Conservation (phyloP, 2,113 vertebrate genomes). For the Scatophagus argus region DNA sequence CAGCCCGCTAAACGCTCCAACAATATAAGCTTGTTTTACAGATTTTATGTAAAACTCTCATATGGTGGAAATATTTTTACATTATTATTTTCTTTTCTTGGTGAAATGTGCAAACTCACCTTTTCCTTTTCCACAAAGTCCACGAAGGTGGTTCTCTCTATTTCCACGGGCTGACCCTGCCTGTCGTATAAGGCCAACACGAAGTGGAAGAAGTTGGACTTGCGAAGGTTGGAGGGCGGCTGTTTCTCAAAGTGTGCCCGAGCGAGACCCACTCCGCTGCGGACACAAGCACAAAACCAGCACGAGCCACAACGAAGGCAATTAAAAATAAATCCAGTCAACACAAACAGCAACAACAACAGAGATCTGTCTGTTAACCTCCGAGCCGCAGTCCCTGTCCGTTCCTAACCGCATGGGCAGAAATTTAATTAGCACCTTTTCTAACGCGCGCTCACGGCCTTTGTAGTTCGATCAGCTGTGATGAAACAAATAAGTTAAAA, state of each 20-base stretch:
- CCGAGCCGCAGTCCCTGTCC: background rate
- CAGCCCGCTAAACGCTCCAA: background rate
- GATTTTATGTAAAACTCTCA: background rate
- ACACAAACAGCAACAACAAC: background rate
- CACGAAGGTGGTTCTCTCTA: constrained; percentile 95
- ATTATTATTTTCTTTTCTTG: too few relatives aligned
- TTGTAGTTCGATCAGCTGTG: background rate
- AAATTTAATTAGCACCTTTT: constrained; percentile 10
- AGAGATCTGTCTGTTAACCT: background rate
- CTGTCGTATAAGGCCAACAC: constrained; percentile 98
- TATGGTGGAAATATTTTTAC: background rate
- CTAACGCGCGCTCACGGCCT: background rate
- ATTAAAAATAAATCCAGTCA: constrained; percentile 13
- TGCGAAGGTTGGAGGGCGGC: constrained; percentile 97
- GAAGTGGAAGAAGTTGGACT: constrained; percentile 99
- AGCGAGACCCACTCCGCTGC: constrained; percentile 97
- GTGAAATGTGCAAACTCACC: constrained; percentile 81
- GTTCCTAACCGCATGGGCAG: too few relatives aligned
- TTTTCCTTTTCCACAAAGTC: constrained; percentile 99
- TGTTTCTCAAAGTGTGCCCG: constrained; percentile 99
- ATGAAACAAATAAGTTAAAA: constrained; percentile 8
- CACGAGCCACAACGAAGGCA: constrained; percentile 47
- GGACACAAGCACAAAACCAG: constrained; percentile 83
- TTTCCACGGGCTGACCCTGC: constrained; percentile 98
- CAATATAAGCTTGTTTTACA: background rate